A percentile compares a stretch with the other conserved stretches of the same genome.
These are phyloP conservation scores for Dryas iulia DNA, from an alignment of 1,140 invertebrate genomes.

Conservation along the genomic window DNA sequence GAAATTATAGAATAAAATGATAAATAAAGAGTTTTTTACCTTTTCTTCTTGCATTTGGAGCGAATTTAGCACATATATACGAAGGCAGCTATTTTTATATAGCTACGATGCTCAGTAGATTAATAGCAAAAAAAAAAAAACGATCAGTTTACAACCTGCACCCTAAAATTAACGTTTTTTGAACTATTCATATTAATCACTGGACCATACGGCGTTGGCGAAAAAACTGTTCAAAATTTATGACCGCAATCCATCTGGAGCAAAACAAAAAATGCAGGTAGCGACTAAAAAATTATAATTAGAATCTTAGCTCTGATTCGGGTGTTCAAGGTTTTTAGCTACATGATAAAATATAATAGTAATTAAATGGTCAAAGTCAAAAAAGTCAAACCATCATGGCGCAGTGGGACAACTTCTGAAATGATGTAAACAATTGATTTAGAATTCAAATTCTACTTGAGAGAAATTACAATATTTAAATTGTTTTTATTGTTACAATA, in stretches of 20 bases:
- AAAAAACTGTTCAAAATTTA: not conserved
- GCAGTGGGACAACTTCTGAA: too few species aligned
- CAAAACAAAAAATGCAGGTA: conserved; percentile 9
- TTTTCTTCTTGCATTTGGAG: too few species aligned
- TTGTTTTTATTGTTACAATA: too few species aligned
- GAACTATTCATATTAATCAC: not conserved
- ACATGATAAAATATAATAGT: not conserved
- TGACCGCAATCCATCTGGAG: not conserved
- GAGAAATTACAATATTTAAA: too few species aligned
- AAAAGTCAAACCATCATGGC: too few species aligned
- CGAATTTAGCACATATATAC: too few species aligned
- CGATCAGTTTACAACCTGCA: not conserved
- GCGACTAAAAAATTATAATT: conserved; percentile 19
- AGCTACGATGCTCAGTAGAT: not conserved
- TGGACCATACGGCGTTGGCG: not conserved
- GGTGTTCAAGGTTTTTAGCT: not conserved
- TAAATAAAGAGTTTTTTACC: too few species aligned
- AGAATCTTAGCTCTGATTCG: conserved; percentile 14
- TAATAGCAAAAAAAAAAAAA: not conserved
- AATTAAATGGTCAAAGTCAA: not conserved
- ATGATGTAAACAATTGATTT: too few species aligned
- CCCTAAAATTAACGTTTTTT: not conserved
- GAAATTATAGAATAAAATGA: too few species aligned
- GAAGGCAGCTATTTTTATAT: too few species aligned
- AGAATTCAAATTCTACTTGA: too few species aligned